Percentiles rank a stretch among this genome's conserved stretches.
Conservation (phyloP, 2,113 vertebrate genomes). For the Corythoichthys haematopterus region DNA sequence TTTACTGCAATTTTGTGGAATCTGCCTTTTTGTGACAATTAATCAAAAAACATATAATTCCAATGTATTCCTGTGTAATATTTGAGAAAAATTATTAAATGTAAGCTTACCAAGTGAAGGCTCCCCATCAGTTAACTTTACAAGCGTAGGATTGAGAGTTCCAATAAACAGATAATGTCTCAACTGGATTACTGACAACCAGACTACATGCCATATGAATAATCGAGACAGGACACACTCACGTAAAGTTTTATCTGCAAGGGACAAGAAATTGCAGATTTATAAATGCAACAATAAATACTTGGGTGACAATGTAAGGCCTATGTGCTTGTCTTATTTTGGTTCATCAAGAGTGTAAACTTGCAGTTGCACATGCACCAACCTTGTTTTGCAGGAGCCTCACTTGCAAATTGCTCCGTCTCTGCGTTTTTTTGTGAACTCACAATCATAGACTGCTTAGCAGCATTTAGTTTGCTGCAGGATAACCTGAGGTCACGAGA, state of each 20-base stretch:
- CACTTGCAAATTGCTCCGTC: neutral
- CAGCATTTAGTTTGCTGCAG: conserved; percentile 40
- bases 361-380: neutral
- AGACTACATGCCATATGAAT: conserved; percentile 79
- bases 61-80: too few relatives aligned
- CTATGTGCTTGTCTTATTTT: neutral
- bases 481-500: conserved; percentile 50
- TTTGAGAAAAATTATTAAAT: conserved; percentile 1
- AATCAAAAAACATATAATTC: neutral
- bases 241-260: conserved; percentile 67
- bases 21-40: neutral
- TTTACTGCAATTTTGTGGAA: neutral
- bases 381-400: conserved; percentile 37
- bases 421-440: neutral
- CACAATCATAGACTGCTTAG: conserved; percentile 5
- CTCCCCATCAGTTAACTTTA: conserved; percentile 63
- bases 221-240: conserved; percentile 74
- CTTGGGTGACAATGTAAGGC: neutral
- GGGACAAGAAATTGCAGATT: neutral
- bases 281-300: too few relatives aligned
- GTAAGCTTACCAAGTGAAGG: conserved; percentile 62
- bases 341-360: neutral
- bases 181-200: conserved; percentile 86
- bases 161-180: conserved; percentile 90
- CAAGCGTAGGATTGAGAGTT: conserved; percentile 82